Evolutionary conservation across 2,888 invertebrate species (phyloP).

Genomic region (Lasioglossum marginatum): DNA sequence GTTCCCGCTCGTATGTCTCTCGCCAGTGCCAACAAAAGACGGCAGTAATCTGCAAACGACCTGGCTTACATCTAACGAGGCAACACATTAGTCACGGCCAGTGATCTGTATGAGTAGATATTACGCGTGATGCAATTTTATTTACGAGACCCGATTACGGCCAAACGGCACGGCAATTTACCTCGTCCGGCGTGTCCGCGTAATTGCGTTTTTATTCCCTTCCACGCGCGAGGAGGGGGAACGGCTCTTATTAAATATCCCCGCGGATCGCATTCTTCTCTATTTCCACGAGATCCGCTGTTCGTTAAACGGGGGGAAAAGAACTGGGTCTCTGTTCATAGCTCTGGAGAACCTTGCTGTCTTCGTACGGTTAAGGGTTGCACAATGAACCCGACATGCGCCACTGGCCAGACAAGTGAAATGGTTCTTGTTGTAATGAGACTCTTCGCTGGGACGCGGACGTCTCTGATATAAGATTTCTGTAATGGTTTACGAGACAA

Average conservation of each 20-base stretch:
- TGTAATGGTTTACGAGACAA: background rate
- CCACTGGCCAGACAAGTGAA: background rate
- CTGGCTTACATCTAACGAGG: conserved; percentile 67
- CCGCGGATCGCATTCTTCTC: background rate
- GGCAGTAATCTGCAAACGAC: conserved; percentile 68
- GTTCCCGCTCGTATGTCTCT: conserved; percentile 12
- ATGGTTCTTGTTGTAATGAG: background rate
- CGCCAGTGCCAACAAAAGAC: conserved; percentile 54
- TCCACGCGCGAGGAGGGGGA: background rate
- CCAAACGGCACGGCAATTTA: conserved; percentile 15
- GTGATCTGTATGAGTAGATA: conserved; percentile 63
- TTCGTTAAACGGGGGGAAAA: background rate
- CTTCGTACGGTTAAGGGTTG: background rate
- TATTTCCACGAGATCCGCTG: background rate
- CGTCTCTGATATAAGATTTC: background rate
- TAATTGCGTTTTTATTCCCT: conserved; percentile 53
- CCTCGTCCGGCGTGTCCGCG: conserved; percentile 9
- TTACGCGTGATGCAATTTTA: conserved; percentile 66
- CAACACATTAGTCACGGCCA: conserved; percentile 63
- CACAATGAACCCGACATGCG: background rate
- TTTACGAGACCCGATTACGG: conserved; percentile 50
- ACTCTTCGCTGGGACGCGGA: background rate
- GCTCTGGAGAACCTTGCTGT: background rate
- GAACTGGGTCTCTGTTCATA: background rate
- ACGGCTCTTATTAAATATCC: background rate